Evolutionary conservation across 2,113 vertebrate species (phyloP), one percentile per base, ranked within the genome.

Genomic region (Ictidomys tridecemlineatus): DNA sequence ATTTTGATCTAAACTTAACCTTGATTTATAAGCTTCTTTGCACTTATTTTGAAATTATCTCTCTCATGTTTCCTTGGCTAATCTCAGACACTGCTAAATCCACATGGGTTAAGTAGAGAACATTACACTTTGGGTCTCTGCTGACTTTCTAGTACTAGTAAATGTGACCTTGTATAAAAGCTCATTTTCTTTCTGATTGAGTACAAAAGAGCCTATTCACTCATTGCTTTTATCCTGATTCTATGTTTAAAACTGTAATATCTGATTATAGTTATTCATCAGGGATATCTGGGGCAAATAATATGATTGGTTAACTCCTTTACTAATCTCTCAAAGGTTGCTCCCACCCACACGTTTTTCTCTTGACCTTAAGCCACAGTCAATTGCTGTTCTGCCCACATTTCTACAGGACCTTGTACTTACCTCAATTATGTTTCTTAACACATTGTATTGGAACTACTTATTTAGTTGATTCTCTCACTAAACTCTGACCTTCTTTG

Each of bases 151-250:
- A 42, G 58, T 26, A 39, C 16, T 80, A 79, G 48, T 87, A 92
- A 93, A 80, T 84, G 16, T 92, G 95, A 97, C 96, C 74, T 94
- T 91, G 89, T 77, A 65, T 74, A 94, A 58, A 93, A 95, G 58
- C 51, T 95, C 65, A 85, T 92, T 96, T 97, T 84, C 20, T 24
- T 89, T 94, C 93, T 94, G 95, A 96, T 89, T 96, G 84, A 97
- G 83, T 84, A 87, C 92, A 96, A 91, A 69, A 94, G 34, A 61
- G 17, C 42, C 93, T 86, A 86, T 95, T 96, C 70, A 84, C 42
- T 96, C 73, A n/a, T 63, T 92, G 69, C 65, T 34, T 94, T 86
- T 86, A 48, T 86, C 42, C 51, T 89, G 63, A 76, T 74, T 91
- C 80, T 94, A 17, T 84, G 61, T 89, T 92, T 89, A 91, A 89